A percentile compares a stretch with the other conserved stretches of the same genome.
Evolutionary conservation across 1,140 invertebrate species (phyloP).

Genomic region (Bathynomus jamesi): DNA sequence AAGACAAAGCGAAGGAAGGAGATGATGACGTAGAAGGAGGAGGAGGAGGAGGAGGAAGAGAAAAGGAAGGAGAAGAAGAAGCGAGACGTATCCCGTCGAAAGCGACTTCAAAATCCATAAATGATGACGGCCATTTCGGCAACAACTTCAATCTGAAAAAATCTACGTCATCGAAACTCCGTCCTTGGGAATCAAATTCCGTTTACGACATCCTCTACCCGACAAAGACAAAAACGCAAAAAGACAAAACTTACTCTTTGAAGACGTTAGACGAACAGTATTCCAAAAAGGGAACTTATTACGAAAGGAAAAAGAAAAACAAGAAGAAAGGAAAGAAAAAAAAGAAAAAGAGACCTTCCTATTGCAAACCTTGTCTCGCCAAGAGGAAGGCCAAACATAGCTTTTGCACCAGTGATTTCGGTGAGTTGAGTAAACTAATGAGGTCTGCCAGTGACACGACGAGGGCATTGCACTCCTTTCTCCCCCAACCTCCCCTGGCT

Average conservation of each 20-base stretch:
- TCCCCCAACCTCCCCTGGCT: too few relatives aligned
- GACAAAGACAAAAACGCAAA: background rate
- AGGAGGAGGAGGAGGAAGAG: too few relatives aligned
- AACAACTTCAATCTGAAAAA: background rate
- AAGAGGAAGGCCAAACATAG: slow-evolving; percentile 14
- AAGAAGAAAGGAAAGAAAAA: slow-evolving; percentile 15
- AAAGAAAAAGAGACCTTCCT: background rate
- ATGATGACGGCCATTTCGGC: background rate
- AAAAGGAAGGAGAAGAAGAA: background rate
- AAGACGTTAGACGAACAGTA: background rate
- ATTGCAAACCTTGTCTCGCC: slow-evolving; percentile 8
- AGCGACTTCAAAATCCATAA: background rate
- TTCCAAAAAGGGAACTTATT: background rate
- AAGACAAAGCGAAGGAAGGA: background rate
- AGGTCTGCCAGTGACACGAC: background rate
- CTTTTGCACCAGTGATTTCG: slow-evolving; percentile 22
- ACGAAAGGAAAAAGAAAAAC: slow-evolving; percentile 6
- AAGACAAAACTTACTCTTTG: background rate
- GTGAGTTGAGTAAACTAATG: slow-evolving; percentile 7
- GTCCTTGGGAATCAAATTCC: background rate
- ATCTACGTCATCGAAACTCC: background rate
- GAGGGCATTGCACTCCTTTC: too few relatives aligned
- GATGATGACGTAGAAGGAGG: too few relatives aligned
- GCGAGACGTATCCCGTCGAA: too few relatives aligned
- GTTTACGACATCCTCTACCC: background rate